Percentiles rank a stretch among this genome's conserved stretches.
phyloP scores from a whole-genome alignment of 2,113 vertebrate species.

The Phylloscopus trochiloides region DNA sequence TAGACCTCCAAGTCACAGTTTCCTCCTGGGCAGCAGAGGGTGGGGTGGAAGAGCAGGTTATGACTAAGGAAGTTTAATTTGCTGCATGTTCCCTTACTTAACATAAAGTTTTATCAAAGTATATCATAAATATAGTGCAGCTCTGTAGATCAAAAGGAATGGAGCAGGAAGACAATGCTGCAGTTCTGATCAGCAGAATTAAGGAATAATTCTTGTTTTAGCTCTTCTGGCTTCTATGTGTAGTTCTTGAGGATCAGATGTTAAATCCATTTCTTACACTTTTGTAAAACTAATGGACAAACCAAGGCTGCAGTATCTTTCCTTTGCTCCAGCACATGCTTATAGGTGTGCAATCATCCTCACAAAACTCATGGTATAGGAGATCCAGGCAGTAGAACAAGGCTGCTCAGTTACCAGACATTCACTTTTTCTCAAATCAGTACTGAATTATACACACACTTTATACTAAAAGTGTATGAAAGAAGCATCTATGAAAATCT shows the following conservation, averaged over 20 bases:
- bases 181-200: background rate
- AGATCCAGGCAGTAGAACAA: background rate
- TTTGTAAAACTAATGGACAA: background rate
- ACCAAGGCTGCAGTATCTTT: background rate
- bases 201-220: background rate
- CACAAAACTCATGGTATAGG: background rate
- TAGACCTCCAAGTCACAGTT: background rate
- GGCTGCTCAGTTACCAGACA: background rate
- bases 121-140: background rate
- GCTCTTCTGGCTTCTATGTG: background rate
- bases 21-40: background rate
- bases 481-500: background rate
- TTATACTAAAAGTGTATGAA: background rate
- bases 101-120: background rate
- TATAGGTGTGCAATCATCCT: rapidly evolving
- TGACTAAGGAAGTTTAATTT: background rate
- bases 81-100: background rate
- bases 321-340: background rate
- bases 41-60: background rate
- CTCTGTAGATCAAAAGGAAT: background rate
- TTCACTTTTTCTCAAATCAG: background rate
- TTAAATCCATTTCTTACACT: background rate
- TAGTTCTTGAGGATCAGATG: background rate
- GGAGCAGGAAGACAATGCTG: background rate
- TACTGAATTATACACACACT: background rate